Evolutionary conservation across 2,888 invertebrate genomes (phyloP).

Genomic region (Linnaemya tessellans): DNA sequence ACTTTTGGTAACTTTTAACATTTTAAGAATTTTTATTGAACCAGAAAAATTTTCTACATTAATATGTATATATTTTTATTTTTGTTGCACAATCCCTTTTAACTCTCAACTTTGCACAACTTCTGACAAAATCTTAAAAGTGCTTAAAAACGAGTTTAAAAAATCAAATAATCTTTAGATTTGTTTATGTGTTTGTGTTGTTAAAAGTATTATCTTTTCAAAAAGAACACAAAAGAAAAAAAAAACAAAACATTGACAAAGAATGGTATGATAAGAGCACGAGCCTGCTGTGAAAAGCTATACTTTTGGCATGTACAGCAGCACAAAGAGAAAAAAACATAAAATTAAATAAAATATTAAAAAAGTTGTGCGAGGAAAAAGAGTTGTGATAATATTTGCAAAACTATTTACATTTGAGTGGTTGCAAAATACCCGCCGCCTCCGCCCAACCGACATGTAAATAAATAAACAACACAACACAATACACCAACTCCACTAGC

Average conservation of each 20-base stretch:
- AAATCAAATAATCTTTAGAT: constrained; percentile 51
- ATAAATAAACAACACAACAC: constrained; percentile 51
- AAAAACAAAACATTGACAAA: background rate
- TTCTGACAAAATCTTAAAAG: constrained; percentile 56
- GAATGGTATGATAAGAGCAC: constrained; percentile 20
- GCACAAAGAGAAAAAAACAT: background rate
- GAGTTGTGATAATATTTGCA: constrained; percentile 81
- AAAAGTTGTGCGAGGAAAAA: constrained; percentile 59
- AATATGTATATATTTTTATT: too few relatives aligned
- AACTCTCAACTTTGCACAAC: constrained; percentile 47
- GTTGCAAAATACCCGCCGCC: constrained; percentile 24
- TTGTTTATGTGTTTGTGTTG: constrained; percentile 51
- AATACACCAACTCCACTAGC: constrained; percentile 41
- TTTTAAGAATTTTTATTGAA: constrained; percentile 7
- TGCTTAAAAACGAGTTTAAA: constrained; percentile 36
- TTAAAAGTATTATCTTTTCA: constrained; percentile 53
- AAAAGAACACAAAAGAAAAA: background rate
- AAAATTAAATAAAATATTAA: constrained; percentile 16
- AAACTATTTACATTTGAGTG: constrained; percentile 79
- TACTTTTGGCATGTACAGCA: constrained; percentile 52
- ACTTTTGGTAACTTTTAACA: constrained; percentile 1
- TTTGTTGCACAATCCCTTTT: constrained; percentile 36
- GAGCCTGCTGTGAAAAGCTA: constrained; percentile 51
- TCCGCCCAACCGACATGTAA: background rate
- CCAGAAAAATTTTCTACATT: background rate